Evolutionary conservation across 2,888 invertebrate genomes (phyloP).

Genomic region (Trissolcus japonicus): DNA sequence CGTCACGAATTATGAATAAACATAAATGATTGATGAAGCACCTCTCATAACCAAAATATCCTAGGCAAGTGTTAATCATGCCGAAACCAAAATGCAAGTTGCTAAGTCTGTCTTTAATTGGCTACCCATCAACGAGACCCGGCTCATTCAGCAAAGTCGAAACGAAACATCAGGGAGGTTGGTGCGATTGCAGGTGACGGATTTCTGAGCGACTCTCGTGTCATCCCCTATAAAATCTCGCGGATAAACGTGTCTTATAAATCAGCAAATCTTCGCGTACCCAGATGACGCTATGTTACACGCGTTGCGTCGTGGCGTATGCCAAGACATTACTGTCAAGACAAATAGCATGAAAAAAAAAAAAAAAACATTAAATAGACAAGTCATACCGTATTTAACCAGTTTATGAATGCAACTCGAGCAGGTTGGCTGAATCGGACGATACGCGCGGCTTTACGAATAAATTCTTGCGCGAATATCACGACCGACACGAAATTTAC

Average conservation of each 20-base stretch:
- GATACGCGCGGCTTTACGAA: background rate
- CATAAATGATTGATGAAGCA: conserved; percentile 47
- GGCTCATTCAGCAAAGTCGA: conserved; percentile 7
- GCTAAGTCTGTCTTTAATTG: conserved; percentile 35
- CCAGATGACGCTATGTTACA: conserved; percentile 60
- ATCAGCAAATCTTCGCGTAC: conserved; percentile 64
- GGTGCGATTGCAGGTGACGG: conserved; percentile 21
- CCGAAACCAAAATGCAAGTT: conserved; percentile 11
- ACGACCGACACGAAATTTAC: conserved; percentile 48
- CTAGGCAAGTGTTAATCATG: conserved; percentile 34
- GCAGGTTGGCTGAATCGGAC: conserved; percentile 27
- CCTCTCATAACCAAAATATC: conserved; percentile 38
- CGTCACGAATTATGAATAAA: conserved; percentile 53
- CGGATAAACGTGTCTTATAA: conserved; percentile 65
- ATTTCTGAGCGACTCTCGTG: conserved; percentile 48
- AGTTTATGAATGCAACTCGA: conserved; percentile 58
- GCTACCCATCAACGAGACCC: conserved; percentile 28
- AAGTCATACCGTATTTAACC: conserved; percentile 65
- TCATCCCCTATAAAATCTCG: conserved; percentile 47
- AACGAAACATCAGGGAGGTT: conserved; percentile 16
- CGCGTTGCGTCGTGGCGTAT: conserved; percentile 66
- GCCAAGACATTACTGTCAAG: conserved; percentile 57
- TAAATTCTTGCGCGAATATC: conserved; percentile 59
- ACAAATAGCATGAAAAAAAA: conserved; percentile 41
- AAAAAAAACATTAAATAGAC: conserved; percentile 48